These are phyloP conservation scores for Charanyca ferruginea DNA, from an alignment of 2,888 invertebrate species.

Conservation along the genomic window DNA sequence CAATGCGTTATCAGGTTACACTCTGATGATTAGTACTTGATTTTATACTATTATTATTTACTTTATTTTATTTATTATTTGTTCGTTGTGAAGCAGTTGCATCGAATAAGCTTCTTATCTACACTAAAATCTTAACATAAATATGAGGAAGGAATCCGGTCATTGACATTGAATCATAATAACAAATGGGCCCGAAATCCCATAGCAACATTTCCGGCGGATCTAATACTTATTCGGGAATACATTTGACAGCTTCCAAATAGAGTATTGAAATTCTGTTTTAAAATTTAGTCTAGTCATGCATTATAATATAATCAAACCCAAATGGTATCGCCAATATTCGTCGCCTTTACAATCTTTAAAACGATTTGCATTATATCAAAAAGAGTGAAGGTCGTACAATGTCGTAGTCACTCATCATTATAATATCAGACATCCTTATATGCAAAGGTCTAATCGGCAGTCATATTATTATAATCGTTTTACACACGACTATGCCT, in stretches of 20 bases:
- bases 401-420: constrained; percentile 39
- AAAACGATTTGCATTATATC: constrained; percentile 20
- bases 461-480: constrained; percentile 17
- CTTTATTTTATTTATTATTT: not conserved
- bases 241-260: not conserved
- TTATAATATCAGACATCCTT: constrained; percentile 34
- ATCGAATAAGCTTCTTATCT: not conserved
- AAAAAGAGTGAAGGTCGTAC: constrained; percentile 43
- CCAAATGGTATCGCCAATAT: constrained; percentile 14
- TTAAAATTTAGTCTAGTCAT: not conserved
- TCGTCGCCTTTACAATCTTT: constrained; percentile 19
- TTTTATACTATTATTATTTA: not conserved
- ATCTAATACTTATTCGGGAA: not conserved
- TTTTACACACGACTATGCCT: too few species aligned
- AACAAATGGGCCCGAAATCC: not conserved
- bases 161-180: not conserved
- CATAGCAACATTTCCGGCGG: not conserved
- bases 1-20: constrained; percentile 17
- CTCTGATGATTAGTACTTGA: constrained; percentile 22
- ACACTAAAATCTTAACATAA: too few species aligned
- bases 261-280: not conserved
- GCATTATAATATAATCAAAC: constrained; percentile 29
- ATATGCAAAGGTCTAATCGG: constrained; percentile 45
- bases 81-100: not conserved
- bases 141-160: too few species aligned